Percentiles rank a stretch among this genome's conserved stretches.
These are phyloP conservation scores for Todiramphus chloris DNA, from an alignment of 2,113 vertebrate genomes.

Conservation along the genomic window DNA sequence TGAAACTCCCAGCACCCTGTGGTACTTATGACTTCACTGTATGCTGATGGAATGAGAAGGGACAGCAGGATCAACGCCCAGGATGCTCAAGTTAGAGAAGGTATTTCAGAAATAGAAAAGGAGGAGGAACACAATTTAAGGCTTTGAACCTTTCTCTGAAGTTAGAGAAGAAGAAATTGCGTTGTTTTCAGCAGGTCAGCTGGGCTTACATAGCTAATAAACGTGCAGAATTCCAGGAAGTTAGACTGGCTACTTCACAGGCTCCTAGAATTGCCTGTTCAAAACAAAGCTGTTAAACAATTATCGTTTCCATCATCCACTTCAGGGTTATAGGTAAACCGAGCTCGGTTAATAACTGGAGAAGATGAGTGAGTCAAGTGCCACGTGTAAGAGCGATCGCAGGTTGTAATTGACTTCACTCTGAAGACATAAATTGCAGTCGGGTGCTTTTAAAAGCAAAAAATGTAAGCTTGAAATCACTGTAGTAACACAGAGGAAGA, in stretches of 20 bases:
- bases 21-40: not conserved
- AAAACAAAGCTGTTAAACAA: not conserved
- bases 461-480: not conserved
- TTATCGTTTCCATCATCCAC: not conserved
- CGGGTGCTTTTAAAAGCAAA: not conserved
- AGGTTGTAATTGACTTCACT: not conserved
- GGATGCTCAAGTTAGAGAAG: not conserved
- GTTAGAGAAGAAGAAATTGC: not conserved
- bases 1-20: not conserved
- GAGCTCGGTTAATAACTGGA: not conserved
- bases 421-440: not conserved
- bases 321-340: not conserved
- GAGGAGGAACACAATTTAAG: not conserved
- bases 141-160: not conserved
- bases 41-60: not conserved
- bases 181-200: not conserved
- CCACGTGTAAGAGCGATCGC: not conserved
- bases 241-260: not conserved
- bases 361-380: not conserved
- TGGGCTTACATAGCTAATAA: not conserved
- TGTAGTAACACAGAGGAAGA: rapidly evolving
- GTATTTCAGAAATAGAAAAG: not conserved
- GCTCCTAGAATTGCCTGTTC: not conserved
- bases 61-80: not conserved
- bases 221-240: not conserved